phyloP scores from a whole-genome alignment of 2,113 vertebrate genomes.

The Toxotes chatareus region DNA sequence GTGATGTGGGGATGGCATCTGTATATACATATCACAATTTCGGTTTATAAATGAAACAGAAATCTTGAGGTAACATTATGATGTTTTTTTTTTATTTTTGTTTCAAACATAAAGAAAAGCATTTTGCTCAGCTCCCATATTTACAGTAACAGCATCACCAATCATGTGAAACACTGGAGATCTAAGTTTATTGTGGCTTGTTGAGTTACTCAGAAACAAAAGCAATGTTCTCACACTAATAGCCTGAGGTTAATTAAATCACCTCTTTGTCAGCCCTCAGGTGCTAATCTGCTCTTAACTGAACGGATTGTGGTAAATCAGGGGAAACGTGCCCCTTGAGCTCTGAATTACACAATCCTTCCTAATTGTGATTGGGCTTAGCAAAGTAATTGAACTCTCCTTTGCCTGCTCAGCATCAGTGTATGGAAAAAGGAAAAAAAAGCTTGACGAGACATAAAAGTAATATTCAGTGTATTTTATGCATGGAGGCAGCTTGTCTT shows the following conservation, averaged over 20 bases:
- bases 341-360: slow-evolving; percentile 72
- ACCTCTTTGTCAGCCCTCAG: slow-evolving; percentile 79
- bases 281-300: slow-evolving; percentile 83
- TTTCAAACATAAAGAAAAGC: not conserved
- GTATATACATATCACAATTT: no score
- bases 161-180: not conserved
- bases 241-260: slow-evolving; percentile 79
- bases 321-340: slow-evolving; percentile 69
- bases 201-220: slow-evolving; percentile 63
- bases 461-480: not conserved
- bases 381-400: slow-evolving; percentile 73
- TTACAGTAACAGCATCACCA: slow-evolving; percentile 24
- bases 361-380: slow-evolving; percentile 79
- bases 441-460: not conserved
- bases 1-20: no score
- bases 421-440: not conserved
- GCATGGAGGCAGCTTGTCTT: not conserved
- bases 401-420: slow-evolving; percentile 41
- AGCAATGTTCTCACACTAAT: slow-evolving; percentile 67
- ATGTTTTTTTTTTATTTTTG: no score
- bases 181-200: slow-evolving; percentile 39
- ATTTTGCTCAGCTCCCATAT: slow-evolving; percentile 5
- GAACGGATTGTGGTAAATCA: slow-evolving; percentile 79
- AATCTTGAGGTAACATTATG: no score
- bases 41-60: no score